Base-by-base conservation (phyloP, 1,140 invertebrate genomes). In the Lucilia cuprina region DNA sequence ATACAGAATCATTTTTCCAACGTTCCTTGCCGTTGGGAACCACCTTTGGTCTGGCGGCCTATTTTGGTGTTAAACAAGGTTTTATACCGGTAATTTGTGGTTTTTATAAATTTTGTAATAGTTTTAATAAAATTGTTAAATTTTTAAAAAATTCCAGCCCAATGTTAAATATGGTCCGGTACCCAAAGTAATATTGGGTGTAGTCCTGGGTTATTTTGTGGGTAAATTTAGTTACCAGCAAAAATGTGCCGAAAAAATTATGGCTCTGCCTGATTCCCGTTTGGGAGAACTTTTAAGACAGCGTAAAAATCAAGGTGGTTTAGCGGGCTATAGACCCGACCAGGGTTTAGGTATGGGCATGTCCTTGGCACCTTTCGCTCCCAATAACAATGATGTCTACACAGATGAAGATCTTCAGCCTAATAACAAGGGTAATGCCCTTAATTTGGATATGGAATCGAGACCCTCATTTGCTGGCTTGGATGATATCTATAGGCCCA, bases 161-260 rank as follows among this genome's bases (percentile, higher is more conserved):
- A 93, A 92, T 89, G 87, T 92, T 12, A 92, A 92, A 75, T 95
- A 93, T 88, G 95, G 95, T 0, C 91, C 94, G 2, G 91, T 92
- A 55, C 95, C 95, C 7, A 96, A 95, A 91, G 93, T 95, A 19
- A 88, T 93, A 1, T 88, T 93, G 74, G 94, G 94, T 19, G 93
- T 93, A 25, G 89, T 95, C 10, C 74, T 95, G n/a, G 95, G 95
- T 9, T 96, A 96, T 91, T 94, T 96, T 87, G 74, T 95, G 2
- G 95, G 95, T 5, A 96, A 96, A 91, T 91, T 96, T 65, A 96
- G 95, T 2, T 96, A 96, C 86, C 94, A 95, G 88, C 88, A 91
- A 65, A 93, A 93, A 84, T 96, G 95, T 89, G 94, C 94, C 5
- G 95, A 96, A 84, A 96, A 95, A 90, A 91, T 96, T 2, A 95